Conservation (phyloP, 92 coral and sea anemone species). For the Zoanthus solanderi region DNA sequence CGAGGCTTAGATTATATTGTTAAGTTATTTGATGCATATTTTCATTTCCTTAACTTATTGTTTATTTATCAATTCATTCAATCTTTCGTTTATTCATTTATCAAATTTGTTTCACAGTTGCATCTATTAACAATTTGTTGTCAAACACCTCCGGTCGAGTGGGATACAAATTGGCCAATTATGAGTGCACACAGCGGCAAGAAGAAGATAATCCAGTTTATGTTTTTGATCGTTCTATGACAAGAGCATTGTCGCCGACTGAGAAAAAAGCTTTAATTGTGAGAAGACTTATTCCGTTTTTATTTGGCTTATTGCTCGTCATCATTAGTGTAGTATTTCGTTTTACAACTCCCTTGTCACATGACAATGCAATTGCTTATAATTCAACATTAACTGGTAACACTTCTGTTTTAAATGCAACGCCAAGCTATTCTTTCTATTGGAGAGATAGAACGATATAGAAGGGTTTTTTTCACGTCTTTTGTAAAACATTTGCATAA, state of each 20-base stretch:
- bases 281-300: slow-evolving; percentile 12
- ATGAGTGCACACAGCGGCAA: neutral
- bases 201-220: neutral
- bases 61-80: neutral
- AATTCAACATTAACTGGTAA: slow-evolving; percentile 1
- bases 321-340: slow-evolving; percentile 18
- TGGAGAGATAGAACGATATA: neutral
- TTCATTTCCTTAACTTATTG: neutral
- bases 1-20: too few relatives aligned
- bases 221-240: neutral
- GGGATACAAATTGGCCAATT: slow-evolving; percentile 37
- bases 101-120: neutral
- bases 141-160: neutral
- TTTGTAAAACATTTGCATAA: too few relatives aligned
- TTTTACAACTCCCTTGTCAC: neutral
- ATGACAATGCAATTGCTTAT: neutral
- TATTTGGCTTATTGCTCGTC: slow-evolving; percentile 5
- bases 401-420: neutral
- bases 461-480: too few relatives aligned
- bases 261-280: slow-evolving; percentile 28
- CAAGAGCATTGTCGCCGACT: slow-evolving; percentile 15
- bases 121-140: neutral
- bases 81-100: neutral
- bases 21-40: neutral
- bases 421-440: slow-evolving; percentile 13